Percentiles rank a stretch among this genome's conserved stretches.
Conservation (phyloP, 2,888 invertebrate genomes). For the Meghimatium bilineatum region DNA sequence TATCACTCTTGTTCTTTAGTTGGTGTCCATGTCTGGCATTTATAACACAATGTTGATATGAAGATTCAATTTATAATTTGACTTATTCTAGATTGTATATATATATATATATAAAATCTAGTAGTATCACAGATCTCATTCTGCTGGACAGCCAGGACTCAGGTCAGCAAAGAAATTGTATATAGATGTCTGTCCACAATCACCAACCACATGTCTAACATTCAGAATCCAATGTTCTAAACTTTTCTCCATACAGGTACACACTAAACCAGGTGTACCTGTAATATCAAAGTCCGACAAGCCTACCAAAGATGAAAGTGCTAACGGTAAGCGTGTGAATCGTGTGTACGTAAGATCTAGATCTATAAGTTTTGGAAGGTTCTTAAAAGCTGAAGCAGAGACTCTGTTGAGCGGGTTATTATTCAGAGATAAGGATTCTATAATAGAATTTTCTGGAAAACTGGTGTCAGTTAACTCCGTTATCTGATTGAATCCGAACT, state of each 20-base stretch:
- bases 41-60: too few species aligned
- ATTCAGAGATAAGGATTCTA: neutral
- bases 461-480: slow-evolving; percentile 3
- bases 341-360: neutral
- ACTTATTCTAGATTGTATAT: too few species aligned
- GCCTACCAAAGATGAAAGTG: neutral
- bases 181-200: neutral
- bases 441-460: neutral
- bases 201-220: neutral
- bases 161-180: slow-evolving; percentile 1
- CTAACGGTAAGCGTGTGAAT: neutral
- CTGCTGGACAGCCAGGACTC: neutral
- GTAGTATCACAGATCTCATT: too few species aligned
- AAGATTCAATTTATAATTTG: too few species aligned
- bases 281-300: neutral
- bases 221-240: neutral
- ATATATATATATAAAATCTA: too few species aligned
- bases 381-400: neutral
- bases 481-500: neutral
- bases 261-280: neutral
- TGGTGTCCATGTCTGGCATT: too few species aligned
- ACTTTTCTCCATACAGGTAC: slow-evolving; percentile 4
- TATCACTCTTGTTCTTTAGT: too few species aligned
- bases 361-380: neutral
- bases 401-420: neutral